Evolutionary conservation across 2,113 vertebrate species (phyloP).

Genomic region (Rhinolophus ferrumequinum): DNA sequence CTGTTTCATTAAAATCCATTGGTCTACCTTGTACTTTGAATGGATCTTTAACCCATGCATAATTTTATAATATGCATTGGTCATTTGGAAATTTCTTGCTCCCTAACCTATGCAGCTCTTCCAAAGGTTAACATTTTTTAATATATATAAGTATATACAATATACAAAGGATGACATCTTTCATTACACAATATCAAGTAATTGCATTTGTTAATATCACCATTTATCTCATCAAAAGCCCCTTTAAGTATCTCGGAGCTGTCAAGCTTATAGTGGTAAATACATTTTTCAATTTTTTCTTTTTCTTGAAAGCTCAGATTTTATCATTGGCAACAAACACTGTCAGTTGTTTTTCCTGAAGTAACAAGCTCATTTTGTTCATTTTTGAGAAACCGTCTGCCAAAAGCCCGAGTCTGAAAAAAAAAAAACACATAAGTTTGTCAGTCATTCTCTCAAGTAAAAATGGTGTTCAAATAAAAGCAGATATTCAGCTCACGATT

Average conservation of each 20-base stretch:
- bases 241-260: neutral
- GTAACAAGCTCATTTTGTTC: neutral
- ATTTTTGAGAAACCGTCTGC: neutral
- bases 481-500: neutral
- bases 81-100: neutral
- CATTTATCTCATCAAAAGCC: neutral
- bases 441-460: neutral
- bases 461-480: neutral
- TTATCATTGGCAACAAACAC: neutral
- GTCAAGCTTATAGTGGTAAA: neutral
- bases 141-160: neutral
- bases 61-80: neutral
- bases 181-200: neutral
- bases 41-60: neutral
- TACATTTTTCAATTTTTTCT: neutral
- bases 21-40: neutral
- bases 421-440: neutral
- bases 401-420: neutral
- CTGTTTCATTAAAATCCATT: neutral
- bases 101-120: neutral
- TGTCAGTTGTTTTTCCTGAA: neutral
- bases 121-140: neutral
- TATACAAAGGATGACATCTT: neutral
- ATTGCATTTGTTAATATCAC: neutral
- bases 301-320: slow-evolving; percentile 40